Base-by-base conservation (phyloP, 2,888 invertebrate genomes). In the Petrophora chlorosata region DNA sequence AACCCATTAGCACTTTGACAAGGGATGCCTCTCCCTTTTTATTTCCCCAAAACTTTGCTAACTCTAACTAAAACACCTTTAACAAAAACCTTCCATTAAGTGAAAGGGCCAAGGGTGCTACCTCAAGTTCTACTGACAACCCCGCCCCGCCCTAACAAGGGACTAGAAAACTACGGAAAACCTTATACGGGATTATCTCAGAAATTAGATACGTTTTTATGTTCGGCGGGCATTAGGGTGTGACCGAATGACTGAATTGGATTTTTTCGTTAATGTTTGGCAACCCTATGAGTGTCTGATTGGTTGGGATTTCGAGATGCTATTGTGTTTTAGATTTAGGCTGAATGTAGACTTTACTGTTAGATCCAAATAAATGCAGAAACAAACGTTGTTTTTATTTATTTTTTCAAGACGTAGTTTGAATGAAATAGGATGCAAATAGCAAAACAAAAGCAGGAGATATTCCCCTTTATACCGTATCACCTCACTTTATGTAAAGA, bases 191-290 rank as follows among this genome's bases (percentile, higher is more conserved):
- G 68, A 79, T 80, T 77, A 78, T 69, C 67, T 58, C 63, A 60
- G 61, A 70, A 77, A 80, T 82, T 82, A 79, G 73, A 67, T 54
- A 54, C 56, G 71, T 81, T 83, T 83, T 84, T 78, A 66, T 65
- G 67, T 52, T 29, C 15, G 30, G 33, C 42, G 49, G 66, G 68
- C 76, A 80, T 82, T 79, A 80, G 65, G 72, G 71, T 65, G 71
- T 65, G 66, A 54, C 60, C 57, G 46, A 41, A 43, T 61, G 55
- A 66, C 59, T 57, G 47, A 68, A 72, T 76, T 69, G 71, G 65
- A 67, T 68, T 76, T 74, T 70, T 72, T 53, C 41, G 34, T 39
- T 54, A 52, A 54, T 51, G 55, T 59, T 56, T 64, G 65, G 40
- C 40, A 45, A 39, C 49, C 49, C 49, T 46, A 38, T 30, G 33